Evolutionary conservation across 2,113 vertebrate genomes (phyloP), one percentile per base, ranked within the genome.

Genomic region (Barnardius zonarius): DNA sequence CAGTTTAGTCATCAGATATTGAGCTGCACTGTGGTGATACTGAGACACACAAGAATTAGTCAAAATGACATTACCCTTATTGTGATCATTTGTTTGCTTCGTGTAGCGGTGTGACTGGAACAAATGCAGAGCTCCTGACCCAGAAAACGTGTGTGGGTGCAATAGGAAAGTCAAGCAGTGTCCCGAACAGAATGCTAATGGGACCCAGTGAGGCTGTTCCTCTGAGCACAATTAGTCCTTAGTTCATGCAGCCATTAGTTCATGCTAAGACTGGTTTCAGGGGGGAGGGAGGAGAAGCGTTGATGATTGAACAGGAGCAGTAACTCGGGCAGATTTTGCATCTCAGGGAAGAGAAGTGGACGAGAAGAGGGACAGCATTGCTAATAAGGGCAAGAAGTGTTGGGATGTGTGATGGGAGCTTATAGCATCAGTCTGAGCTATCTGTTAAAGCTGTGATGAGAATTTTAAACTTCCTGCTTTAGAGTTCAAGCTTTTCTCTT

Each of bases 61-160:
- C 39, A 69, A 57, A 90, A 88, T 59, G 3, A 37, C 4, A 5
- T 7, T 57, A 83, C 16, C 15, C 8, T 66, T 44, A 23, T 44
- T 88, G 57, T 13, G 61, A 10, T 33, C 3, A 25, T 46, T 59
- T 41, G 4, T 61, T 79, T 77, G 17, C 59, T 73, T 81, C 59
- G 22, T 46, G 19, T 57, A 90, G 62, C 9, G 23, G 33, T 74
- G 46, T 1, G 4, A 17, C 2, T 66, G 63, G 35, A 88, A 86
- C 16, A 88, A 81, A 74, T 62, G 18, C 6, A 54, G 83, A 81
- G 28, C 24, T 83, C 11, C 28, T 86, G 54, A 78, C 24, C 31
- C 2, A 3, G 33, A 67, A 49, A 84, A 7, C 3, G 11, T 75
- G 25, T 0, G 0, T 77, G 44, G 41, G 24, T 2, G 2, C 2